A percentile compares a stretch with the other conserved stretches of the same genome.
Conservation (phyloP, 1,140 invertebrate genomes). For the Marisa cornuarietis region DNA sequence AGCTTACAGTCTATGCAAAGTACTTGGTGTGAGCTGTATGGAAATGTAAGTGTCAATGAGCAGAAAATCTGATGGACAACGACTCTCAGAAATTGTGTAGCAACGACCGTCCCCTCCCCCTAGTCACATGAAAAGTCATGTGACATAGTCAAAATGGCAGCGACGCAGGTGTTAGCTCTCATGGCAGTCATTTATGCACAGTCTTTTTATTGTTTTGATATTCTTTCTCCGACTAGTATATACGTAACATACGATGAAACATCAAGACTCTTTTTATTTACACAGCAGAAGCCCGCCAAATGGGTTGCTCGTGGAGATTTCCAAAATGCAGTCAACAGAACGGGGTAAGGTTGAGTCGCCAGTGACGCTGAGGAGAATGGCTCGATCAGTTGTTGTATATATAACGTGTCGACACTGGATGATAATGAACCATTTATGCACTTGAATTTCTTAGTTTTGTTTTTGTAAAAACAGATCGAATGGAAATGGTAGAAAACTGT, state of each 20-base stretch:
- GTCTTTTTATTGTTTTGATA: neutral
- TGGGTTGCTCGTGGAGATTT: conserved; percentile 25
- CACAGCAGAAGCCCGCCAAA: neutral
- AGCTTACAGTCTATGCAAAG: no score
- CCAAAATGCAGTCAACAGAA: conserved; percentile 25
- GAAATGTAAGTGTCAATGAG: neutral
- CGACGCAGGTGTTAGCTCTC: neutral
- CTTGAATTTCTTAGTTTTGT: no score
- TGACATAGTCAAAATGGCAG: conserved; percentile 1
- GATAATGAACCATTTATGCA: no score
- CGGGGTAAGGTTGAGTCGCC: conserved; percentile 17
- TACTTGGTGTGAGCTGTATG: no score
- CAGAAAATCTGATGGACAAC: neutral
- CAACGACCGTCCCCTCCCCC: neutral
- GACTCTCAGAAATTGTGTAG: neutral
- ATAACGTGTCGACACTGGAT: no score
- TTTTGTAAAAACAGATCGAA: no score
- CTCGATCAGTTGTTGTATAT: no score
- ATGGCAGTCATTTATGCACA: neutral
- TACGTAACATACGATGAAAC: conserved; percentile 2
- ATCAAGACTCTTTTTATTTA: neutral
- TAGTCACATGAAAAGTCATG: neutral
- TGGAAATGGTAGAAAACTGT: no score
- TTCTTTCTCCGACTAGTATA: neutral
- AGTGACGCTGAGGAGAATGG: no score